phyloP scores from a whole-genome alignment of 2,797 vertebrate species.

The Selene dorsalis region DNA sequence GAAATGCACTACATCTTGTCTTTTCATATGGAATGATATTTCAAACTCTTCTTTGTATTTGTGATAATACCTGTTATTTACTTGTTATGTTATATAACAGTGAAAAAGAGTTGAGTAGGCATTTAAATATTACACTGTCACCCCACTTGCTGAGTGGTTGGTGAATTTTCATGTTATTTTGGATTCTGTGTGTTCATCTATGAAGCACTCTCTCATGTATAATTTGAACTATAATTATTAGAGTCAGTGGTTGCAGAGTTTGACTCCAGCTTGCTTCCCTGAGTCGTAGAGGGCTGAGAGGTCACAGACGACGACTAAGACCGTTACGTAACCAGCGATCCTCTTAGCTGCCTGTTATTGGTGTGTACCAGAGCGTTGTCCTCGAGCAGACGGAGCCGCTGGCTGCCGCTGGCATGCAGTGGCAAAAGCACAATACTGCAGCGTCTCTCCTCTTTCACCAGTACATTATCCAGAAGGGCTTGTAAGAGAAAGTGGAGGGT shows the following conservation, averaged over 20 bases:
- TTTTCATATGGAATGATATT: background rate
- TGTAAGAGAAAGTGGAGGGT: constrained; percentile 50
- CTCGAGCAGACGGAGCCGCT: constrained; percentile 16
- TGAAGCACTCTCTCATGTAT: background rate
- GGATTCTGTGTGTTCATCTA: background rate
- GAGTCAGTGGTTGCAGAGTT: constrained; percentile 3
- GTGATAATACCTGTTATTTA: background rate
- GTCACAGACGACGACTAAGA: constrained; percentile 54
- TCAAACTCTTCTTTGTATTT: background rate
- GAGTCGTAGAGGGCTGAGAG: constrained; percentile 24
- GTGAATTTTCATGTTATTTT: too few species aligned
- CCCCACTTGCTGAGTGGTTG: too few species aligned
- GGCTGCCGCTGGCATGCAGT: constrained; percentile 3
- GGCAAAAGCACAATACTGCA: background rate
- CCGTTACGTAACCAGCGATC: constrained; percentile 65
- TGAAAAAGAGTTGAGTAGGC: too few species aligned
- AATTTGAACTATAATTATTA: background rate
- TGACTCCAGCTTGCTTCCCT: constrained; percentile 20
- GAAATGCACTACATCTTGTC: background rate
- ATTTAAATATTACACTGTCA: too few species aligned
- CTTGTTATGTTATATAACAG: too few species aligned
- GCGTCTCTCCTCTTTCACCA: constrained; percentile 6
- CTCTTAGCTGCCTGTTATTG: constrained; percentile 61
- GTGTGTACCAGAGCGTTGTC: constrained; percentile 44
- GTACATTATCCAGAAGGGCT: constrained; percentile 25